phyloP scores from a whole-genome alignment of 2,888 invertebrate genomes.

The Xestia xanthographa region DNA sequence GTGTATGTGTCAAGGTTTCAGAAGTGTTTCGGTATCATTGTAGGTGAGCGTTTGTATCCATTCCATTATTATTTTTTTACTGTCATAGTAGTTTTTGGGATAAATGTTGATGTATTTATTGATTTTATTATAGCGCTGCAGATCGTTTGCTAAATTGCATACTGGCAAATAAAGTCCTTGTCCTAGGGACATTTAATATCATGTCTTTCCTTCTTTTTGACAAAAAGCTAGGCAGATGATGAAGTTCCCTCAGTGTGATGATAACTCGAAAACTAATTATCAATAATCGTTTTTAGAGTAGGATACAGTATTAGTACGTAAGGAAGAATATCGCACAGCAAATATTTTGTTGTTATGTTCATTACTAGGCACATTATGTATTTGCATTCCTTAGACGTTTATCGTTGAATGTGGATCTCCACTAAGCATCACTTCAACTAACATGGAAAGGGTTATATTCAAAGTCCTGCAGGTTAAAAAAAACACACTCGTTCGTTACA shows the following conservation, averaged over 20 bases:
- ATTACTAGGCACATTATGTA: not conserved
- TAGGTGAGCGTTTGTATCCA: no score
- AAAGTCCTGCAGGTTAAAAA: constrained; percentile 1
- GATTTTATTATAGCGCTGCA: no score
- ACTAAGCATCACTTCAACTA: constrained; percentile 18
- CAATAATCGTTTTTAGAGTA: not conserved
- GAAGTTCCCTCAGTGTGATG: not conserved
- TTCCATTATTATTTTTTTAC: no score
- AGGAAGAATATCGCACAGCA: not conserved
- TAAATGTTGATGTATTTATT: no score
- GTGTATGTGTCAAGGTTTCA: no score
- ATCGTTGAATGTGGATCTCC: not conserved
- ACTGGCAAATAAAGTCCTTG: no score
- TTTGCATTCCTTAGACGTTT: constrained; percentile 1
- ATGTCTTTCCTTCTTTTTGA: no score
- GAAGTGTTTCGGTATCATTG: no score
- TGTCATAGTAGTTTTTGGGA: no score
- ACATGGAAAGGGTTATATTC: not conserved
- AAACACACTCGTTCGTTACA: constrained; percentile 10
- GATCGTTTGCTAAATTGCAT: no score
- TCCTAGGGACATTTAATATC: no score
- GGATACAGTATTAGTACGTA: not conserved
- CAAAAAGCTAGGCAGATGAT: no score
- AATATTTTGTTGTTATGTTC: not conserved
- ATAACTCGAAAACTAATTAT: not conserved